phyloP scores from a whole-genome alignment of 2,113 vertebrate genomes.

The Eleginops maclovinus region DNA sequence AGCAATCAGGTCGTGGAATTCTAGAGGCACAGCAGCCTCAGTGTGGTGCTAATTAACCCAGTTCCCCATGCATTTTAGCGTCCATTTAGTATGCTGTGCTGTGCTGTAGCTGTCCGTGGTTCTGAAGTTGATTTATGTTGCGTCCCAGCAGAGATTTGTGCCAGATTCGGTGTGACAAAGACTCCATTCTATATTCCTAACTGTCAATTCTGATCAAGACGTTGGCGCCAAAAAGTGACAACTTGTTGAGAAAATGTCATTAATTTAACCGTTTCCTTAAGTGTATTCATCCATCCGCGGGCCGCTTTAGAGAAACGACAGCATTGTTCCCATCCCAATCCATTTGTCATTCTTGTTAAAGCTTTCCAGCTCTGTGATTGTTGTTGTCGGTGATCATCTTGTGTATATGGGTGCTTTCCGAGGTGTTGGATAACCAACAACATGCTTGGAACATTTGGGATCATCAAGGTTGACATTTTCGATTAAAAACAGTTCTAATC shows the following conservation, averaged over 20 bases:
- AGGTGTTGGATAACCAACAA: slow-evolving; percentile 55
- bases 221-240: slow-evolving; percentile 31
- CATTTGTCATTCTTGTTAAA: slow-evolving; percentile 31
- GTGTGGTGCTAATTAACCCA: slow-evolving; percentile 71
- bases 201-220: slow-evolving; percentile 56
- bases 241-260: slow-evolving; percentile 37
- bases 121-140: slow-evolving; percentile 68
- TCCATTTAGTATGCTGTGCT: slow-evolving; percentile 67
- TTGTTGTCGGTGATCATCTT: slow-evolving; percentile 14
- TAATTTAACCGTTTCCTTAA: slow-evolving; percentile 45
- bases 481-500: slow-evolving; percentile 3
- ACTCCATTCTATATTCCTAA: slow-evolving; percentile 35
- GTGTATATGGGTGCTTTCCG: slow-evolving; percentile 39
- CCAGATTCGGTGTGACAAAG: slow-evolving; percentile 48
- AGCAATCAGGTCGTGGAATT: slow-evolving; percentile 36
- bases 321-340: neutral
- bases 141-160: slow-evolving; percentile 53
- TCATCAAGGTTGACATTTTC: slow-evolving; percentile 7
- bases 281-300: slow-evolving; percentile 27
- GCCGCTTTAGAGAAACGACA: neutral
- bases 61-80: slow-evolving; percentile 40
- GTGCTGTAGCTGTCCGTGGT: slow-evolving; percentile 57
- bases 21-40: slow-evolving; percentile 32
- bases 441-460: neutral
- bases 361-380: neutral